Conservation (phyloP, 2,113 vertebrate species). For the Cairina moschata region DNA sequence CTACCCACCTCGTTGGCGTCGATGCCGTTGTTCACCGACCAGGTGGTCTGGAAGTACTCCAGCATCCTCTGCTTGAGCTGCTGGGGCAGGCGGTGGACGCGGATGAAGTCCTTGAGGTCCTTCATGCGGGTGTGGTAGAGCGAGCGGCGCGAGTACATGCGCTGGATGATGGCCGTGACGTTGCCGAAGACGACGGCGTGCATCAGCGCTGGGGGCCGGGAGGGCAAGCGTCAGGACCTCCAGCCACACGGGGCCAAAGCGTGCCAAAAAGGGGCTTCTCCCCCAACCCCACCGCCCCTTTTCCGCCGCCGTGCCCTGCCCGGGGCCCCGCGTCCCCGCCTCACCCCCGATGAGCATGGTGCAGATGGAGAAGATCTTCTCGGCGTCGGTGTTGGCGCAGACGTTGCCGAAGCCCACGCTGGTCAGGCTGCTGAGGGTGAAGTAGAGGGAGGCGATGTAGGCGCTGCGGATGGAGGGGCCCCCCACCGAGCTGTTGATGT, state of each 20-base stretch:
- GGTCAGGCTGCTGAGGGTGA: slow-evolving; percentile 97
- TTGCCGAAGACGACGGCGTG: slow-evolving; percentile 97
- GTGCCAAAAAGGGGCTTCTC: accelerated
- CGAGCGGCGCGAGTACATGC: slow-evolving; percentile 96
- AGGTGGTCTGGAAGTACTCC: slow-evolving; percentile 97
- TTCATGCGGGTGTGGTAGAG: slow-evolving; percentile 97
- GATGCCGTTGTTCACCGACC: slow-evolving; percentile 97
- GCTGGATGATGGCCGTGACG: slow-evolving; percentile 97
- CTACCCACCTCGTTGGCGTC: slow-evolving; percentile 93
- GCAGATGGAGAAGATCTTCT: slow-evolving; percentile 98
- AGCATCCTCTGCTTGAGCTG: slow-evolving; percentile 96
- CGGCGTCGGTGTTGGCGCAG: slow-evolving; percentile 92
- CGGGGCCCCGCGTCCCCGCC: not conserved
- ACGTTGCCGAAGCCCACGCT: slow-evolving; percentile 97
- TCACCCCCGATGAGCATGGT: slow-evolving; percentile 97
- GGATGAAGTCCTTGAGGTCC: slow-evolving; percentile 97
- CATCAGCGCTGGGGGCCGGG: slow-evolving; percentile 85
- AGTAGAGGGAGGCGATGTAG: slow-evolving; percentile 96
- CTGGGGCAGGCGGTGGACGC: slow-evolving; percentile 91
- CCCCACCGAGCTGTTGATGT: slow-evolving; percentile 87
- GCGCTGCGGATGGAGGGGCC: slow-evolving; percentile 91
- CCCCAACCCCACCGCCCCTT: not conserved
- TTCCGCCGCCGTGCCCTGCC: not conserved
- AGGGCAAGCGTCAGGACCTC: not conserved
- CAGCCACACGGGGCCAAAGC: accelerated